Conservation (phyloP, 1,140 invertebrate genomes). For the Drosophila elegans region DNA sequence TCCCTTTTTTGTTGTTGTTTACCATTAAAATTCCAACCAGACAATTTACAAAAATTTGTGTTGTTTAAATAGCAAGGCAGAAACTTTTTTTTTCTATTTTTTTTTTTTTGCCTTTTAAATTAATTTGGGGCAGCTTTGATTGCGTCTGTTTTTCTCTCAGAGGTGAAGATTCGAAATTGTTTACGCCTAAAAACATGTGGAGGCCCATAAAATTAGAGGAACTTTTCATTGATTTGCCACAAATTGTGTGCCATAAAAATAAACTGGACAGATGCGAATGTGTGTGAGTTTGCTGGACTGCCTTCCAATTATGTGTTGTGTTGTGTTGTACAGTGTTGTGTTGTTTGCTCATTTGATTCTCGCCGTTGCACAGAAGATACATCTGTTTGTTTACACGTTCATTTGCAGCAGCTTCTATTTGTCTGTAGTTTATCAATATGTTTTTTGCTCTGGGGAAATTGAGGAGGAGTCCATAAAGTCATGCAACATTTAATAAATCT, state of each 20-base stretch:
- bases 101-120: constrained; percentile 59
- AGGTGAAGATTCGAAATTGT: constrained; percentile 52
- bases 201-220: constrained; percentile 57
- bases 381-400: constrained; percentile 58
- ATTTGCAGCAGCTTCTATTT: constrained; percentile 20
- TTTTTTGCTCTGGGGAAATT: constrained; percentile 20
- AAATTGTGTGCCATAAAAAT: constrained; percentile 78
- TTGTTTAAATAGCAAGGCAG: constrained; percentile 74
- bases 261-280: constrained; percentile 44
- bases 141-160: constrained; percentile 54
- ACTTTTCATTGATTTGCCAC: constrained; percentile 78
- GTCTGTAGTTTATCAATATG: constrained; percentile 49
- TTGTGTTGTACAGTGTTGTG: constrained; percentile 11
- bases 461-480: constrained; percentile 21
- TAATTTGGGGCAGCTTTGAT: constrained; percentile 80
- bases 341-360: constrained; percentile 69
- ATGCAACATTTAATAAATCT: constrained; percentile 61
- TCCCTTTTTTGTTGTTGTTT: constrained; percentile 39
- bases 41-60: constrained; percentile 81
- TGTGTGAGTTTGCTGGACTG: background rate
- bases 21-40: constrained; percentile 80
- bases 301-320: constrained; percentile 56
- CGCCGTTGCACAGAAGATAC: constrained; percentile 48
- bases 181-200: constrained; percentile 67
- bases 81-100: constrained; percentile 32